phyloP scores from a whole-genome alignment of 2,888 invertebrate species.

The Entomobrya proxima region DNA sequence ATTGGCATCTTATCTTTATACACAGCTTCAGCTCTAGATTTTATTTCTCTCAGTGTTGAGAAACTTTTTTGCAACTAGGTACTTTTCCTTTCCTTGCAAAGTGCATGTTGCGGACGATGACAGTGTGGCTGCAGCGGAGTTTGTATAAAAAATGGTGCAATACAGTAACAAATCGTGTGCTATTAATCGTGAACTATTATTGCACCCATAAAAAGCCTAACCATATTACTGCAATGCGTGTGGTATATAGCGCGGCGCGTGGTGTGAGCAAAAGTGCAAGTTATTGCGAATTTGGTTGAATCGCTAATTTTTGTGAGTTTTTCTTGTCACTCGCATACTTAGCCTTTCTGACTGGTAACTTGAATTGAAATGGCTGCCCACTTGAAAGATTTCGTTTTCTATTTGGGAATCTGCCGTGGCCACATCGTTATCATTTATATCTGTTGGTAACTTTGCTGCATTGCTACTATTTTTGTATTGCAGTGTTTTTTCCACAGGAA shows the following conservation, averaged over 20 bases:
- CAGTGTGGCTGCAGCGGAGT: background rate
- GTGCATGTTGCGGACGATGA: background rate
- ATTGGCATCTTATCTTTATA: background rate
- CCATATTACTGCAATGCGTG: background rate
- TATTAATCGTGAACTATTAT: background rate
- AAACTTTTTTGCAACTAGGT: background rate
- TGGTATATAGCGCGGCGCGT: background rate
- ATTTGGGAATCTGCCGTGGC: conserved; percentile 13
- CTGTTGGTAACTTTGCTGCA: background rate
- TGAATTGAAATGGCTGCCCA: conserved; percentile 35
- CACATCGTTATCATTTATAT: background rate
- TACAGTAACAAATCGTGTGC: background rate
- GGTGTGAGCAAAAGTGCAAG: background rate
- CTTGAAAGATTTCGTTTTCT: conserved; percentile 57
- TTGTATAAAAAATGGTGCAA: conserved; percentile 2
- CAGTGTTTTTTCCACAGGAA: background rate
- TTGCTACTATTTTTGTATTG: background rate
- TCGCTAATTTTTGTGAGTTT: background rate
- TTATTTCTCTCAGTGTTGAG: background rate
- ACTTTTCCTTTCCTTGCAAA: conserved; percentile 19
- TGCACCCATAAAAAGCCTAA: no score
- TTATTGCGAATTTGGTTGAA: background rate
- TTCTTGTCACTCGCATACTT: conserved; percentile 53
- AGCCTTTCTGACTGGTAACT: conserved; percentile 57
- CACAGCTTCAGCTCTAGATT: background rate